These are phyloP conservation scores for Ciconia boyciana DNA, from an alignment of 2,113 vertebrate species.

Conservation along the genomic window DNA sequence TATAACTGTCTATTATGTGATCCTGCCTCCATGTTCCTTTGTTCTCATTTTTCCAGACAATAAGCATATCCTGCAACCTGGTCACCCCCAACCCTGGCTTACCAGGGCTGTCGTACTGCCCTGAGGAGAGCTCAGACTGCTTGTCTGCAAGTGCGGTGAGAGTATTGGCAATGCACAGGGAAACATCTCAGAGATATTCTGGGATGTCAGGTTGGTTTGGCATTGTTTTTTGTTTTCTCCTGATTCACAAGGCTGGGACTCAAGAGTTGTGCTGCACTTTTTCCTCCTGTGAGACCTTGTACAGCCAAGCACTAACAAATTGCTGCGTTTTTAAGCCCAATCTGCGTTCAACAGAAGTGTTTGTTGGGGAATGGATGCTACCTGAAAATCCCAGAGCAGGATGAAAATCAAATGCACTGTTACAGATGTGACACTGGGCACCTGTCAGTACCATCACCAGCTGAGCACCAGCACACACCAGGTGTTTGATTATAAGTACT, in stretches of 20 bases:
- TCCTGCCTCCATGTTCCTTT: rapidly evolving
- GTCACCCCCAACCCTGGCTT: too few relatives aligned
- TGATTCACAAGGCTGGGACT: not conserved
- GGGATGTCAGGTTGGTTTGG: not conserved
- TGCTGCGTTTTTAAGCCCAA: not conserved
- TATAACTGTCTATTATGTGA: rapidly evolving
- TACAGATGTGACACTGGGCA: not conserved
- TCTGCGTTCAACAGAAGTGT: too few relatives aligned
- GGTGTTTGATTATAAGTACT: too few relatives aligned
- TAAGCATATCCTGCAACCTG: not conserved
- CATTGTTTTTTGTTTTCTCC: not conserved
- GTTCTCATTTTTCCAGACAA: not conserved
- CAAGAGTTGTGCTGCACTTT: rapidly evolving
- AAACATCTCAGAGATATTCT: not conserved
- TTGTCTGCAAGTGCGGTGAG: rapidly evolving
- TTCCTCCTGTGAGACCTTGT: not conserved
- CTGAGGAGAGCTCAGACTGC: not conserved
- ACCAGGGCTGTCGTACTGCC: too few relatives aligned
- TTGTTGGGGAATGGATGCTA: rapidly evolving
- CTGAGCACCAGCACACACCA: not conserved
- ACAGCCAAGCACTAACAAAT: too few relatives aligned
- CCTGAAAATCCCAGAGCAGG: not conserved
- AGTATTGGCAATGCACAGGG: rapidly evolving
- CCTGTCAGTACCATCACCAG: not conserved
- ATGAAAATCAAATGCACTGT: rapidly evolving